A percentile compares a stretch with the other conserved stretches of the same genome.
Evolutionary conservation across 2,888 invertebrate genomes (phyloP).

Genomic region (Deilephila elpenor): DNA sequence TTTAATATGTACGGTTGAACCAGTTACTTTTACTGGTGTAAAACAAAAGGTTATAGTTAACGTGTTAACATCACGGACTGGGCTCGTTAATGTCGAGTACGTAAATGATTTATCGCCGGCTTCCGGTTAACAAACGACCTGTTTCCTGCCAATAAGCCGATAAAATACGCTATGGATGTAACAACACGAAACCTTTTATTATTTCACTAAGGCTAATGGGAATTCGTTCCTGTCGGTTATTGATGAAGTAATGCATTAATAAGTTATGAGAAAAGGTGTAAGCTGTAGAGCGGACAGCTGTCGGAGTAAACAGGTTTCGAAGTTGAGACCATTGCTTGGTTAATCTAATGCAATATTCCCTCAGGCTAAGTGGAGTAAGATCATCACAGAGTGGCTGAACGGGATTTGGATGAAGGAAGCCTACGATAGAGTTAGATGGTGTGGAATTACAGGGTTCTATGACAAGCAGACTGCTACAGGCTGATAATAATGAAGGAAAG

Average conservation of each 20-base stretch:
- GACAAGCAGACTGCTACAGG: no score
- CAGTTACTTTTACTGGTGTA: background rate
- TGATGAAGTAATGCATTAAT: background rate
- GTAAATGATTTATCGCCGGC: constrained; percentile 45
- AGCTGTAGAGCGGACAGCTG: no score
- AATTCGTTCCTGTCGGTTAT: background rate
- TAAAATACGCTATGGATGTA: constrained; percentile 36
- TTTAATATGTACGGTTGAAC: background rate
- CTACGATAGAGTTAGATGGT: no score
- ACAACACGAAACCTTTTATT: constrained; percentile 18
- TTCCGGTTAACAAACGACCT: constrained; percentile 41
- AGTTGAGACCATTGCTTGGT: no score
- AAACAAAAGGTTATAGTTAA: constrained; percentile 19
- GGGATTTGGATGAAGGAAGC: no score
- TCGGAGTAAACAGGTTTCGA: no score
- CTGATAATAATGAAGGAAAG: no score
- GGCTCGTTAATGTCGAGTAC: constrained; percentile 22
- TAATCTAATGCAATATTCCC: no score
- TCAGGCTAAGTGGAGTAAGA: no score
- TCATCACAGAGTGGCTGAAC: no score
- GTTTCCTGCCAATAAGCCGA: constrained; percentile 47
- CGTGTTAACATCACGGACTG: constrained; percentile 15
- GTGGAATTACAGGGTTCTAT: no score
- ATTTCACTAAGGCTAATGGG: constrained; percentile 11
- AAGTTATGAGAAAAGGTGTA: no score